These are phyloP conservation scores for Aricia agestis DNA, from an alignment of 1,140 invertebrate genomes.

Conservation along the genomic window DNA sequence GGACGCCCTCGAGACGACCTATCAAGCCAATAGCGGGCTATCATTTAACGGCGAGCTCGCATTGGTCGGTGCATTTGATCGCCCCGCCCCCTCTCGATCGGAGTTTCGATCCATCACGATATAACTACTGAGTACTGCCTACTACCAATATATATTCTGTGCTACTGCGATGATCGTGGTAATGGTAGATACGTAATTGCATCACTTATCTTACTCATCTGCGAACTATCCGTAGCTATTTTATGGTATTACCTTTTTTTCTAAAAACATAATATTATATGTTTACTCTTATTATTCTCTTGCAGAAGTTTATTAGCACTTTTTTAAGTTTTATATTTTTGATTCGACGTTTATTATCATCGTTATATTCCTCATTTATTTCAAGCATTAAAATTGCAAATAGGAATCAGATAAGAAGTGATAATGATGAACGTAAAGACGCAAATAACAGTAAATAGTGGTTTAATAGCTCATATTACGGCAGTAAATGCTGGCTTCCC, in stretches of 20 bases:
- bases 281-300: no score
- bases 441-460: slow-evolving; percentile 20
- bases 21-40: not conserved
- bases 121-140: slow-evolving; percentile 28
- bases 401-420: not conserved
- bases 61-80: slow-evolving; percentile 73
- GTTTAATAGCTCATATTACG: slow-evolving; percentile 43
- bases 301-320: no score
- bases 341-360: no score
- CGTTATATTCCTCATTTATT: no score
- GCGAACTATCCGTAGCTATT: not conserved
- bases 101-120: slow-evolving; percentile 68
- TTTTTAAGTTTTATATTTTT: no score
- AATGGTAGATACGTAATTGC: not conserved
- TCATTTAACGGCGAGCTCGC: slow-evolving; percentile 32
- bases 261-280: no score
- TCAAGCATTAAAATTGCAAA: not conserved
- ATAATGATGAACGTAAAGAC: not conserved
- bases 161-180: no score
- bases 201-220: not conserved
- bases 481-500: slow-evolving; percentile 58
- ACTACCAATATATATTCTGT: no score
- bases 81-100: slow-evolving; percentile 69
- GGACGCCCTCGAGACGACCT: slow-evolving; percentile 42
- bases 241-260: no score